Evolutionary conservation across 1,140 invertebrate genomes (phyloP).

Genomic region (Dendroctonus valens): DNA sequence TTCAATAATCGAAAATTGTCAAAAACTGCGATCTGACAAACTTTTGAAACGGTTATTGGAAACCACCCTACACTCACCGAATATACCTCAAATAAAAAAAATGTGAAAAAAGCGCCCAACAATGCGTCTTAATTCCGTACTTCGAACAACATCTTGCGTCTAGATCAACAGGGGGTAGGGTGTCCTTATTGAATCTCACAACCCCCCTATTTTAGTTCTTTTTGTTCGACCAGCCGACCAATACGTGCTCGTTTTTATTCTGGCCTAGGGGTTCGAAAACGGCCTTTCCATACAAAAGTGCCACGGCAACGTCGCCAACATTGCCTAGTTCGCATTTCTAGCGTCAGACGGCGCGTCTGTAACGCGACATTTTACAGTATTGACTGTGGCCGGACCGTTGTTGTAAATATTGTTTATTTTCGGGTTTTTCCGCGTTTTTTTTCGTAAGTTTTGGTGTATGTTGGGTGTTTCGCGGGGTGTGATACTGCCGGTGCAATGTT

Average conservation of each 20-base stretch:
- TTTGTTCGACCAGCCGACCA: slow-evolving; percentile 29
- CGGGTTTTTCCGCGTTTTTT: slow-evolving; percentile 49
- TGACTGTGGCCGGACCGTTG: slow-evolving; percentile 57
- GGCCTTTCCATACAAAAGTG: not conserved
- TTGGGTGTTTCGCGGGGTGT: slow-evolving; percentile 39
- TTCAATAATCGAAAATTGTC: too few species aligned
- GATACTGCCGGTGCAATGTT: slow-evolving; percentile 53
- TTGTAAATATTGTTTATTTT: slow-evolving; percentile 57
- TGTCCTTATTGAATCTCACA: slow-evolving; percentile 27
- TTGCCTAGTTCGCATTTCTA: slow-evolving; percentile 33
- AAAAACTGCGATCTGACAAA: too few species aligned
- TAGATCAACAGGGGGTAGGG: slow-evolving; percentile 28
- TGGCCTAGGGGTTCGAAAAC: not conserved
- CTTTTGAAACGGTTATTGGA: too few species aligned
- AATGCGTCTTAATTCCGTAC: slow-evolving; percentile 8
- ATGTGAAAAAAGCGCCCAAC: slow-evolving; percentile 11
- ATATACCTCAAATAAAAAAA: not conserved
- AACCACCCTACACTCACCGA: too few species aligned
- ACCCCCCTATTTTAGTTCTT: slow-evolving; percentile 23
- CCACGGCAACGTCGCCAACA: slow-evolving; percentile 37
- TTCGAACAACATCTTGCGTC: slow-evolving; percentile 5
- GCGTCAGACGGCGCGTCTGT: slow-evolving; percentile 43
- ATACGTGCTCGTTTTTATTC: not conserved
- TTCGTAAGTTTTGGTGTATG: slow-evolving; percentile 42
- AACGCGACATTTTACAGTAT: slow-evolving; percentile 61